Base-by-base conservation (phyloP, 1,140 invertebrate species). In the Zaprionus tsacasi region DNA sequence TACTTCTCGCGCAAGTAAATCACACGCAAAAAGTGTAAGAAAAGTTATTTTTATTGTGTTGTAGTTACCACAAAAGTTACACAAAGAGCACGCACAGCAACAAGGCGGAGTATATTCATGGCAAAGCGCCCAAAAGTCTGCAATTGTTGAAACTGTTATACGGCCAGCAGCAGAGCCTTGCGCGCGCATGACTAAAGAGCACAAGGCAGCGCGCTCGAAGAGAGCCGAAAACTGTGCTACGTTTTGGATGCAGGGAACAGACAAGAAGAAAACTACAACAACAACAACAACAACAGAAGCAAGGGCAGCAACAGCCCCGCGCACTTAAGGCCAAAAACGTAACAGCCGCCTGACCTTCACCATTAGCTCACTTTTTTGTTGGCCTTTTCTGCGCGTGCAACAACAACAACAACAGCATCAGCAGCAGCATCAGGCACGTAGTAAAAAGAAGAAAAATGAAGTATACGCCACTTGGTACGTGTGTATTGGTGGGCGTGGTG, bases 281-380 rank as follows among this genome's bases (percentile, higher is more conserved):
- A 52, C 45, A 69, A 50, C 57, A 78, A 56, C 56, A 71, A 61
- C 35, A 70, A 60, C 12, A 7, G n/a, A n/a, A n/a, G n/a, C 40
- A 43, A 43, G 57, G 50, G 35, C 76, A 68, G 59, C 77, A 78
- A 63, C 82, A 78, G 63, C 63, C 50, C 67, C 57, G 68, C 30
- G 30, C 63, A 74, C 43, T 85, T 85, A 85, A 77, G 74, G 78
- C 75, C 72, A 83, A 89, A 82, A 83, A 89, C 78, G 85, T 89
- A 88, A 89, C 78, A 89, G 74, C 76, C 50, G 78, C 71, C 85
- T 88, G 85, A 88, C 85, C 85, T 88, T 88, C 85, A 85, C 63
- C 85, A 88, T 88, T 81, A 85, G 69, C 74, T 75, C 85, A 89
- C 68, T 70, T 76, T 76, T 50, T 68, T 57, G 57, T 56, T 75